Evolutionary conservation across 2,888 invertebrate genomes (phyloP).

Genomic region (Cenopis cana): DNA sequence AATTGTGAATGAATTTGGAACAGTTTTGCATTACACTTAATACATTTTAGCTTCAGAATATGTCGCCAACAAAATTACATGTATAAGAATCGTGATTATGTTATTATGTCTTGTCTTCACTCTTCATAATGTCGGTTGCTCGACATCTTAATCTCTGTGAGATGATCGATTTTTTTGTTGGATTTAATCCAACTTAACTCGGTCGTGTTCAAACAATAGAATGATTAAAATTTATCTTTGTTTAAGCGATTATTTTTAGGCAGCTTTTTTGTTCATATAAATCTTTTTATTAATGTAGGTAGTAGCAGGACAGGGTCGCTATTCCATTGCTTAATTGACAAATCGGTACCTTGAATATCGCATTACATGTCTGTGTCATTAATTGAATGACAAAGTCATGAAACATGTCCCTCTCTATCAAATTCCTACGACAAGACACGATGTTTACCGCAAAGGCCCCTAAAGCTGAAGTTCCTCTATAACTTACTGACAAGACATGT

Average conservation of each 20-base stretch:
- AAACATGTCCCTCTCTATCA: neutral
- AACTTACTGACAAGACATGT: too few relatives aligned
- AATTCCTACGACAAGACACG: neutral
- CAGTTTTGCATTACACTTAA: neutral
- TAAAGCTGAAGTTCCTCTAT: neutral
- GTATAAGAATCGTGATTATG: slow-evolving; percentile 59
- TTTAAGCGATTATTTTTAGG: slow-evolving; percentile 13
- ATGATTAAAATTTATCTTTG: slow-evolving; percentile 33
- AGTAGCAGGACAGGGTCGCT: neutral
- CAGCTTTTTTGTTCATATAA: neutral
- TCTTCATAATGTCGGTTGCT: slow-evolving; percentile 36
- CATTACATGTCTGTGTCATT: neutral
- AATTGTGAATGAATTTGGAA: slow-evolving; percentile 3
- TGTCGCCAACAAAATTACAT: slow-evolving; percentile 57
- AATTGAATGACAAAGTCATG: neutral
- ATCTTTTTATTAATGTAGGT: slow-evolving; percentile 1
- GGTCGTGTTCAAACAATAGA: slow-evolving; percentile 26
- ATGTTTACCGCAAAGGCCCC: too few relatives aligned
- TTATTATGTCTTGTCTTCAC: slow-evolving; percentile 54
- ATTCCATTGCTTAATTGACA: neutral
- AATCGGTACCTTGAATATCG: neutral
- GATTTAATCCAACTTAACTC: slow-evolving; percentile 39
- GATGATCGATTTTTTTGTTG: slow-evolving; percentile 35
- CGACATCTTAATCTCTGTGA: slow-evolving; percentile 55
- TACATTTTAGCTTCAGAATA: slow-evolving; percentile 11